Evolutionary conservation across 2,888 invertebrate species (phyloP), one percentile per base, ranked within the genome.

Genomic region (Erebia epiphron): DNA sequence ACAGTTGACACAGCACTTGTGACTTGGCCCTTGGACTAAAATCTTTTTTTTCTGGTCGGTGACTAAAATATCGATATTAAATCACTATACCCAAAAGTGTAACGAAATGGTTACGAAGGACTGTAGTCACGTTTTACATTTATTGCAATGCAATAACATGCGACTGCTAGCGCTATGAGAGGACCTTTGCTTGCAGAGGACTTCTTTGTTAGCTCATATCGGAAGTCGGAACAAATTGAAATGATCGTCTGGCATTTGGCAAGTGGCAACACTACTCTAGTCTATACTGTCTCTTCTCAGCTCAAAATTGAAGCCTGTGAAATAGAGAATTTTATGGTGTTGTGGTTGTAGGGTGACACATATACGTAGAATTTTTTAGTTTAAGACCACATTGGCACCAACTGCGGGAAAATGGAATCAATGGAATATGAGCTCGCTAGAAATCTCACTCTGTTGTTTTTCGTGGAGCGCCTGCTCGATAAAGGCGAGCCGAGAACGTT

Each of bases 381-480:
- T 86, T 92, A 92, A 92, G 92, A 85, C 80, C 83, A 87, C 79
- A 90, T 92, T 92, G 93, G 93, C 93, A 93, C 93, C 93, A 92
- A 92, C 93, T 87, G 92, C 87, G 89, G 86, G 89, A 88, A 93
- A 87, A 98, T 98, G 98, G 98, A 98, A 91, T 97, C 97, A 88
- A 96, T 97, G 94, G 98, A 98, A 92, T 98, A 98, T 93, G 98
- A 98, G 95, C 95, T 97, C 93, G 97, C 98, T 83, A 95, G 98
- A 87, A 98, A 99, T 91, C 97, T 98, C 96, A 99, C 99, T 82
- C 94, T 99, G 86, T 95, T 99, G 86, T 99, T 99, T 95, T 99
- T 99, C 94, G 96, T 99, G 89, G 99, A 99, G 94, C 97, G 99
- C 84, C 95, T 99, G 80, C 96, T 99, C 95, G 99, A 99, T 92